A percentile compares a stretch with the other conserved stretches of the same genome.
Conservation (phyloP, 2,797 vertebrate genomes). For the Benthosema pterotum region DNA sequence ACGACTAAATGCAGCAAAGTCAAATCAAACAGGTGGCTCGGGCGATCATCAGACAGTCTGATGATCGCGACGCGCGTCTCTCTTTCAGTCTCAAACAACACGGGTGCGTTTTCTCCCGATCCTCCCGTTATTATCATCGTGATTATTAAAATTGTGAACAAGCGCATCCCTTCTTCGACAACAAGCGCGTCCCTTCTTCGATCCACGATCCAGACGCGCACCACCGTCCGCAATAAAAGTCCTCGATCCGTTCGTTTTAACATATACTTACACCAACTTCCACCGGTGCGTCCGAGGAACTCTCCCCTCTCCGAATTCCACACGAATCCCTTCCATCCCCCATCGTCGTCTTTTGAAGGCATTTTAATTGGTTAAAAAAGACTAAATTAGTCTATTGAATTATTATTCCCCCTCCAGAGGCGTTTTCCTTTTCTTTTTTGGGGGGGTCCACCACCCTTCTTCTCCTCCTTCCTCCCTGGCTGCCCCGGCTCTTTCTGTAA, state of each 20-base stretch:
- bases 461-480: no score
- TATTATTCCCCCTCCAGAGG: background rate
- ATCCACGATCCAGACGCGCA: no score
- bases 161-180: no score
- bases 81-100: no score
- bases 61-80: background rate
- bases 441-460: no score
- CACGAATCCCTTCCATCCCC: slow-evolving; percentile 91
- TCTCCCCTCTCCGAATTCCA: slow-evolving; percentile 95
- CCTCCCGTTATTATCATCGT: no score
- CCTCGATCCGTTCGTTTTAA: no score
- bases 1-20: slow-evolving; percentile 66
- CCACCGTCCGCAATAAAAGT: no score
- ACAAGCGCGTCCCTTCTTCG: no score
- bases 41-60: no score
- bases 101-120: no score
- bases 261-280: slow-evolving; percentile 96
- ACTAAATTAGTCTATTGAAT: slow-evolving; percentile 6
- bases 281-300: slow-evolving; percentile 89
- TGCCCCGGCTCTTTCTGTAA: background rate
- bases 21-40: slow-evolving; percentile 77
- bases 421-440: slow-evolving; percentile 5
- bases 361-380: slow-evolving; percentile 67
- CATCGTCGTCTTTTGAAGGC: slow-evolving; percentile 88
- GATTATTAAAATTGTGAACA: no score